Evolutionary conservation across 2,888 invertebrate species (phyloP), one percentile per base, ranked within the genome.

Genomic region (Eupithecia pulchellata): DNA sequence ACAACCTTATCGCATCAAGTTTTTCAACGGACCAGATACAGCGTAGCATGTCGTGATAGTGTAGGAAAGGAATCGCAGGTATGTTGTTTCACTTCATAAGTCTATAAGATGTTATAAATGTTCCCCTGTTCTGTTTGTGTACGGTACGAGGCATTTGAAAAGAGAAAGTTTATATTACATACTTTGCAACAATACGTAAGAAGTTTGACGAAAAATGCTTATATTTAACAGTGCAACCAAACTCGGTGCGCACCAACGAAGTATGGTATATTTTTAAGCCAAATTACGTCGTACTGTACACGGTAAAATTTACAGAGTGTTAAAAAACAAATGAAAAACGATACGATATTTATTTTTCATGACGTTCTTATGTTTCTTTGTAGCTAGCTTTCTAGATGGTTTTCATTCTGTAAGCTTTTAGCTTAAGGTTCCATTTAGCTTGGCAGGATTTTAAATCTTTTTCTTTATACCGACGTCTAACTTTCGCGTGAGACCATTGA

Each of bases 81-180:
- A 81, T 85, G 83, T 90, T 90, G 89, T 90, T 90, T 87, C 85
- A 82, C 81, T 87, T 83, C 82, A 84, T 87, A 86, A 85, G 82
- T 87, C 86, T 89, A 80, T 87, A 84, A 85, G 85, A 84, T 88
- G 86, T 89, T 89, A 86, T 89, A 89, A 85, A 79, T 75, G 77
- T 76, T 81, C 77, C 78, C 34, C 25, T 61, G 11, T 60, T 20
- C 60, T 30, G 9, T 39, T 52, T 39, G 71, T 71, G 36, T 61
- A 14, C 13, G n/a, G 34, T 13, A 34, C 34, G 20, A 32, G 32
- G 32, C 13, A 25, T 32, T 13, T 34, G 61, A 14, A 14, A 20
- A 34, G 61, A 20, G 30, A 17, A 57, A 57, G 17, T 57, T 29
- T 29, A 1, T 14, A n/a, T 47, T 47, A 20, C 13, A 25, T 25